Conservation (phyloP, 2,888 invertebrate genomes). For the Rotaria macrura region DNA sequence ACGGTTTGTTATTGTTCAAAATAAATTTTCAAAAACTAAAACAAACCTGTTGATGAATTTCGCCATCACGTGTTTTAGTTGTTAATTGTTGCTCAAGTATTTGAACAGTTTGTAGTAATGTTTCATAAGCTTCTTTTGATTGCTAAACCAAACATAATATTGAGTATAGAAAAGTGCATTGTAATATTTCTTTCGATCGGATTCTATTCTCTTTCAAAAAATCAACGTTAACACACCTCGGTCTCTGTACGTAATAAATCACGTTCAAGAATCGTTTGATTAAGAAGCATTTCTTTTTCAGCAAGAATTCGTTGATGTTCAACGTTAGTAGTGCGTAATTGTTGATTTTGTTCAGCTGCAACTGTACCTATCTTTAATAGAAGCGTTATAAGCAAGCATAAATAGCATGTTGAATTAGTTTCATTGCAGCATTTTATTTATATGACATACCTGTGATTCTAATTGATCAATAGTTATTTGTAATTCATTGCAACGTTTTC, state of each 20-base stretch:
- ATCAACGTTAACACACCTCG: neutral
- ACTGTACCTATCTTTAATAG: neutral
- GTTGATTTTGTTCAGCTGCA: constrained; percentile 3
- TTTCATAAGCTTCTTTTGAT: constrained; percentile 13
- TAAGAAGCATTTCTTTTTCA: neutral
- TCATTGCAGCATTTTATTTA: neutral
- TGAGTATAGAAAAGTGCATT: too few relatives aligned
- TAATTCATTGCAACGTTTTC: constrained; percentile 36
- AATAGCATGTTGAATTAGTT: too few relatives aligned
- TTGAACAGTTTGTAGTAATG: constrained; percentile 11
- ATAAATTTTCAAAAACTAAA: neutral
- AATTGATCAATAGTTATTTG: constrained; percentile 34
- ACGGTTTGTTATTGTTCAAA: too few relatives aligned
- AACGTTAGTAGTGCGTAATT: neutral
- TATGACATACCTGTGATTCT: constrained; percentile 33
- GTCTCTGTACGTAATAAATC: neutral
- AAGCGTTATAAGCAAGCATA: neutral
- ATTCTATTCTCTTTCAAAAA: neutral
- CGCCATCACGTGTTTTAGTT: neutral
- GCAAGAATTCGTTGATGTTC: neutral
- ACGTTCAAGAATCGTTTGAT: neutral
- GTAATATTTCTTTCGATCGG: too few relatives aligned
- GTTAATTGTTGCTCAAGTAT: neutral
- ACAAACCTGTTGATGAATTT: neutral
- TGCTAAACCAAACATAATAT: neutral